Conservation (phyloP, 1,140 invertebrate genomes). For the Drosophila rhopaloa region DNA sequence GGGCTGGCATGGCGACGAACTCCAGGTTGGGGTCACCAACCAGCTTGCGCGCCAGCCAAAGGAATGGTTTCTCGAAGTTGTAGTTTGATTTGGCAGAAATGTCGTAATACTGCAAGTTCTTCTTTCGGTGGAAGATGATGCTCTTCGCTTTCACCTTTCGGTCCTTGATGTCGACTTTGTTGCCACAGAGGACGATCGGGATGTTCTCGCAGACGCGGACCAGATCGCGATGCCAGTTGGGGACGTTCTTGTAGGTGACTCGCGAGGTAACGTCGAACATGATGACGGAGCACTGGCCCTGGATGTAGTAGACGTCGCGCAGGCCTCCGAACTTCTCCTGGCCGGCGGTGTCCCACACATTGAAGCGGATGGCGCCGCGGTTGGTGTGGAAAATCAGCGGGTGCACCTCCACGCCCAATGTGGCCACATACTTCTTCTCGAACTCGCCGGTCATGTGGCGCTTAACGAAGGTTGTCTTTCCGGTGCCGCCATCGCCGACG, state of each 20-base stretch:
- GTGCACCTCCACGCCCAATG: slow-evolving; percentile 99
- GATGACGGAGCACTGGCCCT: slow-evolving; percentile 99
- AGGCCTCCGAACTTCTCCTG: slow-evolving; percentile 99
- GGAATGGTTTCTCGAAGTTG: slow-evolving; percentile 99
- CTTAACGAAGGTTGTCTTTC: slow-evolving; percentile 99
- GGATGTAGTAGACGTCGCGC: slow-evolving; percentile 99
- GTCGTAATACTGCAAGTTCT: slow-evolving; percentile 99
- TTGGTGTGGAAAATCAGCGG: slow-evolving; percentile 99
- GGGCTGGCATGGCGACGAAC: slow-evolving; percentile 99
- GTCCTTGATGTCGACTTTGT: slow-evolving; percentile 99
- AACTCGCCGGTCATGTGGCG: slow-evolving; percentile 99
- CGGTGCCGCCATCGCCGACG: slow-evolving; percentile 99
- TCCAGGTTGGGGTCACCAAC: slow-evolving; percentile 99
- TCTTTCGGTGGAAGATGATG: slow-evolving; percentile 99
- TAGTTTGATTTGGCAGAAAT: slow-evolving; percentile 99
- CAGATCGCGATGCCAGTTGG: slow-evolving; percentile 99
- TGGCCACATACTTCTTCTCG: slow-evolving; percentile 99
- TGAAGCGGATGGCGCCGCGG: slow-evolving; percentile 98
- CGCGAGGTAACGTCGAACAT: slow-evolving; percentile 99
- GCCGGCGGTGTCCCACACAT: slow-evolving; percentile 99
- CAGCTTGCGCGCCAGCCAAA: slow-evolving; percentile 98
- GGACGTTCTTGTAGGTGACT: slow-evolving; percentile 99
- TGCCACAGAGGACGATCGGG: slow-evolving; percentile 98
- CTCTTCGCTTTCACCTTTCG: slow-evolving; percentile 99
- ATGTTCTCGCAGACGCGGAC: slow-evolving; percentile 99